Percentiles rank a stretch among this genome's conserved stretches.
phyloP scores from a whole-genome alignment of 1,140 invertebrate species.

The Cydia strobilella region DNA sequence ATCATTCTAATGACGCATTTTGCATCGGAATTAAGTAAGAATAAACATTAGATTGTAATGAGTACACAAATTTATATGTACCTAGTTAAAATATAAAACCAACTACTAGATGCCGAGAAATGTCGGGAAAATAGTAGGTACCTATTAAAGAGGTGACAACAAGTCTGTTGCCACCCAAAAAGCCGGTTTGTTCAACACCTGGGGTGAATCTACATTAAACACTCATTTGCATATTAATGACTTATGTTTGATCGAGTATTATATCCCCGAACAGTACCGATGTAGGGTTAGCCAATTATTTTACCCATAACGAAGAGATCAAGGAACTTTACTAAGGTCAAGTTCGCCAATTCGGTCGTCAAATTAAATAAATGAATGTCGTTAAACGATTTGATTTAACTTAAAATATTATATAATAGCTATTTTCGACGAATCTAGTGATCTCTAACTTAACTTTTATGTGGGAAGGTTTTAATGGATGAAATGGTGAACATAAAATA shows the following conservation, averaged over 20 bases:
- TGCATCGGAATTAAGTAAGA: no score
- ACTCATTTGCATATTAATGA: constrained; percentile 72
- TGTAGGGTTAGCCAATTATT: constrained; percentile 20
- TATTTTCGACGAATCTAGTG: background rate
- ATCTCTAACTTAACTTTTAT: constrained; percentile 11
- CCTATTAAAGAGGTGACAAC: constrained; percentile 57
- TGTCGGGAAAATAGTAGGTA: constrained; percentile 20
- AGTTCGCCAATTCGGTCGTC: constrained; percentile 1
- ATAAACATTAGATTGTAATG: no score
- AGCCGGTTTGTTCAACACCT: constrained; percentile 72
- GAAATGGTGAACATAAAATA: background rate
- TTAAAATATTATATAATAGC: constrained; percentile 20
- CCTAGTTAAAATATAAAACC: background rate
- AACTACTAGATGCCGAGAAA: background rate
- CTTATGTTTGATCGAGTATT: constrained; percentile 61
- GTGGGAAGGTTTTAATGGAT: constrained; percentile 11
- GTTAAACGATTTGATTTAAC: constrained; percentile 14
- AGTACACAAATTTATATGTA: background rate
- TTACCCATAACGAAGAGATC: constrained; percentile 14
- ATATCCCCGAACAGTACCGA: constrained; percentile 41
- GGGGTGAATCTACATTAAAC: constrained; percentile 65
- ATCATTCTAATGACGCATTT: no score
- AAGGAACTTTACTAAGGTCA: constrained; percentile 12
- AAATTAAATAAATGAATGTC: constrained; percentile 27
- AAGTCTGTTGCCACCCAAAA: constrained; percentile 64